These are phyloP conservation scores for Talpa occidentalis DNA, from an alignment of 2,113 vertebrate species.

Conservation along the genomic window DNA sequence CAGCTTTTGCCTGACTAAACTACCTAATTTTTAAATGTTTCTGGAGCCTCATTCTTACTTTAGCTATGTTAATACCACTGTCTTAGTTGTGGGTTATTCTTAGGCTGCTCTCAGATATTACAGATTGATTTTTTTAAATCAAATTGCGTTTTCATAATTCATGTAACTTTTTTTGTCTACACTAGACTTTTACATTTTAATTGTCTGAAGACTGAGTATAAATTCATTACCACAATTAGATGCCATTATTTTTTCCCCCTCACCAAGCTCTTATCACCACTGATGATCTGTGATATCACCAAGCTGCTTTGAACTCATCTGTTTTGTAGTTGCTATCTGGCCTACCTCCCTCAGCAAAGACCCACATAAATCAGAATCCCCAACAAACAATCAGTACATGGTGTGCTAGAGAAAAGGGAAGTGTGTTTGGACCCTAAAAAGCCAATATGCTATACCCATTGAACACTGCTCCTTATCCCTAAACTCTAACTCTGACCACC, in stretches of 20 bases:
- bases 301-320: background rate
- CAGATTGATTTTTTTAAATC: background rate
- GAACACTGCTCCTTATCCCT: background rate
- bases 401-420: background rate
- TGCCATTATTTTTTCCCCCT: background rate
- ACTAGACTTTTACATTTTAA: background rate
- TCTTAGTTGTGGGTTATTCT: background rate
- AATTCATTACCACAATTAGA: conserved; percentile 52
- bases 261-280: background rate
- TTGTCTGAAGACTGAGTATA: background rate
- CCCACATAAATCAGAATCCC: background rate
- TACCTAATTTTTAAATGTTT: background rate
- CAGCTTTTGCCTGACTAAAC: background rate
- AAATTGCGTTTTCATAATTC: background rate
- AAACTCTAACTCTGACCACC: background rate
- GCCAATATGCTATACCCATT: background rate
- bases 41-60: background rate
- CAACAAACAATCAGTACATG: background rate
- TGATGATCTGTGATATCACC: background rate
- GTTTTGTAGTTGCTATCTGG: background rate
- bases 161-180: background rate
- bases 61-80: background rate
- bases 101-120: background rate
- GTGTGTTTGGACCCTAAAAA: background rate
- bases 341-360: background rate